Percentiles rank a stretch among this genome's conserved stretches.
These are phyloP conservation scores for Mesoligia furuncula DNA, from an alignment of 2,888 invertebrate species.

Conservation along the genomic window DNA sequence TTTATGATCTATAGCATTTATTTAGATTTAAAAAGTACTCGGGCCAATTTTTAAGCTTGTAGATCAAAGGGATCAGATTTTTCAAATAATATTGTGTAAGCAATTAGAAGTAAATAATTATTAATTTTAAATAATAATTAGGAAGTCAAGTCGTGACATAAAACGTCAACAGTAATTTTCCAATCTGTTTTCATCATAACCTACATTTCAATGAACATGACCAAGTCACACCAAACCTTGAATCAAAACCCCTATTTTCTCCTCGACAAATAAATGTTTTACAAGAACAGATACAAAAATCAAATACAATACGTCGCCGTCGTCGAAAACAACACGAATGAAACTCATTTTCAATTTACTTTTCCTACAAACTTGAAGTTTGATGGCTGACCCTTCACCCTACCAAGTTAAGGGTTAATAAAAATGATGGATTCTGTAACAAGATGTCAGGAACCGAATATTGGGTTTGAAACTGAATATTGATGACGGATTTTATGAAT, in stretches of 20 bases:
- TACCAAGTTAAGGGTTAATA: slow-evolving; percentile 24
- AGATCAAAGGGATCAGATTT: too few species aligned
- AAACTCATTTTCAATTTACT: slow-evolving; percentile 53
- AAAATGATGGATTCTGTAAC: slow-evolving; percentile 53
- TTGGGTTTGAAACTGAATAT: slow-evolving; percentile 12
- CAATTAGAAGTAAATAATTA: too few species aligned
- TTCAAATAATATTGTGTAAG: too few species aligned
- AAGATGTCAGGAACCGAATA: slow-evolving; percentile 26
- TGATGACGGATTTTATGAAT: slow-evolving; percentile 1
- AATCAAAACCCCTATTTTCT: neutral
- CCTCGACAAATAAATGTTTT: neutral
- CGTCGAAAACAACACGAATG: slow-evolving; percentile 10
- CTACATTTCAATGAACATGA: neutral
- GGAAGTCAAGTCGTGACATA: neutral
- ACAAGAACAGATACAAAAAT: neutral
- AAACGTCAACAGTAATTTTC: neutral
- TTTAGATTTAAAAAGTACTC: too few species aligned
- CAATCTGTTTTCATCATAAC: neutral
- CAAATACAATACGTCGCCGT: too few species aligned
- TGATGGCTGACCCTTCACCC: slow-evolving; percentile 16
- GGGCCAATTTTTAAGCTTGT: too few species aligned
- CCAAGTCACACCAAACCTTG: neutral
- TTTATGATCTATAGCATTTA: too few species aligned
- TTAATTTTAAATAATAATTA: too few species aligned
- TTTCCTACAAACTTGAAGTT: slow-evolving; percentile 45